A percentile compares a stretch with the other conserved stretches of the same genome.
Evolutionary conservation across 2,888 invertebrate species (phyloP).

Genomic region (Drosophila demipolita): DNA sequence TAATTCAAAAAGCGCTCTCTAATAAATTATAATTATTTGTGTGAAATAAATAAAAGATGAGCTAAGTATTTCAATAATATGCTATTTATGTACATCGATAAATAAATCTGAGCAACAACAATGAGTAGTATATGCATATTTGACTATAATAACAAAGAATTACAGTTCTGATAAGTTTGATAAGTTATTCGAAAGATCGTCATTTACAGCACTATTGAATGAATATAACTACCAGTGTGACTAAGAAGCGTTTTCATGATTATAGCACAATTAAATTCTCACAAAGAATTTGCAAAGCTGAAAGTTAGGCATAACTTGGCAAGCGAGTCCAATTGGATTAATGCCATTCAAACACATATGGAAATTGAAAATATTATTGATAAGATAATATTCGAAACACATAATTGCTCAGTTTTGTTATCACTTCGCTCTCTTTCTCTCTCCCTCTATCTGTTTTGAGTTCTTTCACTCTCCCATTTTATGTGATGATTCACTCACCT

Average conservation of each 20-base stretch:
- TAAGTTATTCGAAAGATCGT: neutral
- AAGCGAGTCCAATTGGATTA: slow-evolving; percentile 40
- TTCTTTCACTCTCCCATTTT: neutral
- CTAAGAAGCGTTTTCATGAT: slow-evolving; percentile 30
- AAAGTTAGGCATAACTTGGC: slow-evolving; percentile 27
- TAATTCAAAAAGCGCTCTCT: slow-evolving; percentile 1
- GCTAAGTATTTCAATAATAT: neutral
- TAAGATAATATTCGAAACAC: slow-evolving; percentile 38
- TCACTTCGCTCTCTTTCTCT: slow-evolving; percentile 24
- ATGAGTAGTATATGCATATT: neutral
- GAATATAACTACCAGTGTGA: slow-evolving; percentile 1
- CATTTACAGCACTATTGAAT: neutral
- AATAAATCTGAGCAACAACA: neutral
- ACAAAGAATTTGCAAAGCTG: slow-evolving; percentile 24
- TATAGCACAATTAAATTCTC: slow-evolving; percentile 51
- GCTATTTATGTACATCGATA: neutral
- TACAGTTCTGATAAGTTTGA: neutral
- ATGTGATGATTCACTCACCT: slow-evolving; percentile 78
- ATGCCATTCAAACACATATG: neutral
- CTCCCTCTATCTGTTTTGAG: slow-evolving; percentile 7
- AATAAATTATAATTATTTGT: slow-evolving; percentile 13
- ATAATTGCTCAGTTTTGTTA: slow-evolving; percentile 19
- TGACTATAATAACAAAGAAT: neutral
- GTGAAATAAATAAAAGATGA: neutral
- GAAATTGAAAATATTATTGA: slow-evolving; percentile 22